phyloP scores from a whole-genome alignment of 2,888 invertebrate genomes.

The Orthosia gothica region DNA sequence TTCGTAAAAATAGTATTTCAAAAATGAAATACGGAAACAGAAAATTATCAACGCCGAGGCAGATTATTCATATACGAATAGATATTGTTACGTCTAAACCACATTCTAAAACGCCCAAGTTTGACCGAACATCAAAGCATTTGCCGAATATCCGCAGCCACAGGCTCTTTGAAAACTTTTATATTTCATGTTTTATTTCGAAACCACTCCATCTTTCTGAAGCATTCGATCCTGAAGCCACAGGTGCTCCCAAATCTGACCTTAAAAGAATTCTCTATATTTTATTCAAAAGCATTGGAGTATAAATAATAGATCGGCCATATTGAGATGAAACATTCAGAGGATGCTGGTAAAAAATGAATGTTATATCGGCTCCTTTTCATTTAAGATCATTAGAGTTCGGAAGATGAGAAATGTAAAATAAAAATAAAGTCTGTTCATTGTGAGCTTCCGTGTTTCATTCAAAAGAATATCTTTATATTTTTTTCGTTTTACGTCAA shows the following conservation, averaged over 20 bases:
- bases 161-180: constrained; percentile 57
- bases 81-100: constrained; percentile 35
- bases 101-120: constrained; percentile 31
- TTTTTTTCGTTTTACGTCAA: constrained; percentile 32
- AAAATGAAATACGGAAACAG: background rate
- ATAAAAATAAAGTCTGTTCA: constrained; percentile 80
- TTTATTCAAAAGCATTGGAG: constrained; percentile 75
- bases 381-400: constrained; percentile 89
- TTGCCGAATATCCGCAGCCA: constrained; percentile 52
- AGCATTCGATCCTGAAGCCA: constrained; percentile 60
- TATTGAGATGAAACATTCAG: constrained; percentile 77
- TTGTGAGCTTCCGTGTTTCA: constrained; percentile 75
- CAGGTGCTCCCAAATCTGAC: constrained; percentile 69
- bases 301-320: constrained; percentile 79
- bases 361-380: constrained; percentile 85
- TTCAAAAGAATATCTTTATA: constrained; percentile 59
- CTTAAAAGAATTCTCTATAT: constrained; percentile 68
- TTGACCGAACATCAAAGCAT: constrained; percentile 63
- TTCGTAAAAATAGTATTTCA: background rate
- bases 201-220: constrained; percentile 54
- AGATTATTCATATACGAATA: constrained; percentile 3
- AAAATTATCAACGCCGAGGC: background rate
- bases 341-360: constrained; percentile 68
- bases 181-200: constrained; percentile 62
- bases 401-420: constrained; percentile 84